A percentile compares a stretch with the other conserved stretches of the same genome.
Conservation (phyloP, 2,113 vertebrate species). For the Talpa occidentalis region DNA sequence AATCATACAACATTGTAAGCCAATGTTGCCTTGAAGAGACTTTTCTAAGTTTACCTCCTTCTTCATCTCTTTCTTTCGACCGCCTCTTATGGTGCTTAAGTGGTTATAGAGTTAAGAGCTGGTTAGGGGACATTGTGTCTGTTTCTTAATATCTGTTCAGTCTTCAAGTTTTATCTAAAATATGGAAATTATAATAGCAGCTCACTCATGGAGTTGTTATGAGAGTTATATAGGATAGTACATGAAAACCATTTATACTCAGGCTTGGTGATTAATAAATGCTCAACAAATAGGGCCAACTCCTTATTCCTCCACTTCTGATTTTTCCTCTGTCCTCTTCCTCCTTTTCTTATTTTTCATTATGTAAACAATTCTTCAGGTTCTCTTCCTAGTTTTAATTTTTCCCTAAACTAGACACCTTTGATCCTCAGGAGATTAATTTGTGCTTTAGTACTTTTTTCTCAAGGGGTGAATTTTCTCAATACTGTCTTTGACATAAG, state of each 20-base stretch:
- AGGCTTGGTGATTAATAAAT: neutral
- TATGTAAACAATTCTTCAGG: neutral
- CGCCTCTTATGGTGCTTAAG: neutral
- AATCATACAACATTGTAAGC: no score
- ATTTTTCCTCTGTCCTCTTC: accelerated
- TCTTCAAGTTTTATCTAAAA: neutral
- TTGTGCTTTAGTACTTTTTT: neutral
- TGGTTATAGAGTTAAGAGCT: neutral
- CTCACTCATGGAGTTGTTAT: neutral
- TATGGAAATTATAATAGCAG: neutral
- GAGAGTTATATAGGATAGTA: neutral
- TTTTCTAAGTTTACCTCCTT: neutral
- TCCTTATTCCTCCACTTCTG: neutral
- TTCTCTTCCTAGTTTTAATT: neutral
- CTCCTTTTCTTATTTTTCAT: neutral
- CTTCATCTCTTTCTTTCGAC: neutral
- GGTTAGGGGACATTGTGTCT: neutral
- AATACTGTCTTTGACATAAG: neutral
- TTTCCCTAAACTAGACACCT: neutral
- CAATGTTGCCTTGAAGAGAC: no score
- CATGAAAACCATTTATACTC: neutral
- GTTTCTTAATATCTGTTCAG: neutral
- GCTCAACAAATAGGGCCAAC: neutral
- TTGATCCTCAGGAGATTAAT: neutral
- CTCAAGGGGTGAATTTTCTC: neutral